These are phyloP conservation scores for Marronus borbonicus DNA, from an alignment of 2,888 invertebrate genomes.

Conservation along the genomic window DNA sequence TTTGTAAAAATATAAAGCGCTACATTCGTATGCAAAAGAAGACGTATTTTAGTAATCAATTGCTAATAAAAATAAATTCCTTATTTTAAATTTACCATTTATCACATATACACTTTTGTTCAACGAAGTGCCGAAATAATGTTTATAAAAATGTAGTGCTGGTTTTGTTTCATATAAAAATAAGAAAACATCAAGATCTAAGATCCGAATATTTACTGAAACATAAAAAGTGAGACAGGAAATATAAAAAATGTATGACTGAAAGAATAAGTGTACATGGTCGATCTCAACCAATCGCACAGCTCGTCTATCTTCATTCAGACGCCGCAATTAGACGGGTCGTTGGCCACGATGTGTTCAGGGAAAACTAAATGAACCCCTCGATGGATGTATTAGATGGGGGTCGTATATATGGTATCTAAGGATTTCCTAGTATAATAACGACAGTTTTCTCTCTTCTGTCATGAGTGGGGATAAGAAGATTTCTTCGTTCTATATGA, in stretches of 20 bases:
- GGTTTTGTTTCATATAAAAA: no score
- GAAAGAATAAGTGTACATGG: slow-evolving; percentile 21
- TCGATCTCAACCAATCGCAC: slow-evolving; percentile 75
- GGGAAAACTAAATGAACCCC: slow-evolving; percentile 56
- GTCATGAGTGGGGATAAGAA: slow-evolving; percentile 38
- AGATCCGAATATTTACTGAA: neutral
- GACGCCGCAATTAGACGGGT: slow-evolving; percentile 81
- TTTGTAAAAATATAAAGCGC: no score
- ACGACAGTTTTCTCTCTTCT: slow-evolving; percentile 29
- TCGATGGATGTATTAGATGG: slow-evolving; percentile 49
- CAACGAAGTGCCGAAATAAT: no score
- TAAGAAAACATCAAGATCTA: no score
- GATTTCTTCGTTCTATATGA: slow-evolving; percentile 59
- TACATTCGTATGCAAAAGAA: no score
- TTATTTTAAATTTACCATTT: no score
- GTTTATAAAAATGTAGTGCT: no score
- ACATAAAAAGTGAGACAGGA: slow-evolving; percentile 10
- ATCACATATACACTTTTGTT: no score
- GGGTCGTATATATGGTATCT: slow-evolving; percentile 9
- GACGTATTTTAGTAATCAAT: no score
- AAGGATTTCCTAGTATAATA: slow-evolving; percentile 60
- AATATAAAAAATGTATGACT: slow-evolving; percentile 31
- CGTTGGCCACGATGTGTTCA: slow-evolving; percentile 72
- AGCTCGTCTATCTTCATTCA: slow-evolving; percentile 82
- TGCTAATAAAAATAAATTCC: no score